Conservation (phyloP, 2,113 vertebrate genomes). For the Egretta garzetta region DNA sequence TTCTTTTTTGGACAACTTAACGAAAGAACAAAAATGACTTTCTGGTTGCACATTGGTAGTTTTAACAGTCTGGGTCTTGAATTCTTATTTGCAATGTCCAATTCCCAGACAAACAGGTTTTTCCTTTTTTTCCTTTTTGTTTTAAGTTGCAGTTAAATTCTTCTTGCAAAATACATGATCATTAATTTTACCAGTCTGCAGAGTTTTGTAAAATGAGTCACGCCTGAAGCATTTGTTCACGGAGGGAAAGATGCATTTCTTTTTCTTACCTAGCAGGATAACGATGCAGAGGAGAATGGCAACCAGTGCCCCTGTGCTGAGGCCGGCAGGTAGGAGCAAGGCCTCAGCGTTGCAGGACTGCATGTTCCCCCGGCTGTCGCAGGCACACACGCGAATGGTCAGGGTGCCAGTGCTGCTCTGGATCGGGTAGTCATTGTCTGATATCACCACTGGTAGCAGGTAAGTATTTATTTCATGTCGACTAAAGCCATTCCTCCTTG, state of each 20-base stretch:
- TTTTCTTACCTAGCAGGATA: constrained; percentile 73
- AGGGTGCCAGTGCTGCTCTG: constrained; percentile 82
- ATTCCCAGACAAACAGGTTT: background rate
- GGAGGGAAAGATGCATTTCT: fast-evolving
- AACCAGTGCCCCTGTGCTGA: constrained; percentile 78
- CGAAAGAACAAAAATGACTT: background rate
- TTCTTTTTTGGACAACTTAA: background rate
- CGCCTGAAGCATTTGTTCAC: background rate
- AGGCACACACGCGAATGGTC: constrained; percentile 80
- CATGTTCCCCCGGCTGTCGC: constrained; percentile 76
- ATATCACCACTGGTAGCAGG: constrained; percentile 93
- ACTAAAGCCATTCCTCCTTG: constrained; percentile 89
- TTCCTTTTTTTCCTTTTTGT: background rate
- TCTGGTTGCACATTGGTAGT: background rate
- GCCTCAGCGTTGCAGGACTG: constrained; percentile 79
- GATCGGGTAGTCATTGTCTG: constrained; percentile 82
- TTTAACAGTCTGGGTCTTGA: background rate
- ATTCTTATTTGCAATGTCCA: background rate
- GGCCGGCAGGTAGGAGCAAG: constrained; percentile 74
- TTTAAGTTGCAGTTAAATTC: background rate
- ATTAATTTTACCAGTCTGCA: background rate
- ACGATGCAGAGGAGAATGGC: constrained; percentile 82
- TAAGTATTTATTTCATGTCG: constrained; percentile 91
- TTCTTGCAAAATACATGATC: background rate
- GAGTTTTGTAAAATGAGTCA: background rate